These are phyloP conservation scores for Zoanthus sansibaricus DNA, from an alignment of 92 coral and sea anemone species.

Conservation along the genomic window DNA sequence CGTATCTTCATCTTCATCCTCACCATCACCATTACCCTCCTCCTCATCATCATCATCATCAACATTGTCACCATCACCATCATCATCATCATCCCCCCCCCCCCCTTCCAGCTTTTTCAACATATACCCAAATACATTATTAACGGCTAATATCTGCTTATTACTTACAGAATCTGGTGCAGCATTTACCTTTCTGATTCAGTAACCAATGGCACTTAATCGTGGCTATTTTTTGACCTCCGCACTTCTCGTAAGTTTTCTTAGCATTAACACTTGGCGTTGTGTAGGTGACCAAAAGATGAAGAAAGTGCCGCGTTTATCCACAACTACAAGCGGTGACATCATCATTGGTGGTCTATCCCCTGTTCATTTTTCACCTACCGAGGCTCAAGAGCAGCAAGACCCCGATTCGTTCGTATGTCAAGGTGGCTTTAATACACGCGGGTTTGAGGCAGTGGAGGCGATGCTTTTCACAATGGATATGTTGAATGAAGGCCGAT, in stretches of 20 bases:
- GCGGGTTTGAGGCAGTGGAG: conserved; percentile 93
- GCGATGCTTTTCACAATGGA: conserved; percentile 90
- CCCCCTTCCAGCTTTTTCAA: no score
- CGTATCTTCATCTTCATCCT: no score
- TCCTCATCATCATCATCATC: no score
- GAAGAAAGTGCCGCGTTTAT: conserved; percentile 44
- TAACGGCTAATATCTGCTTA: no score
- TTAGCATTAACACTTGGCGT: not conserved
- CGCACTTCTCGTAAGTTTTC: not conserved
- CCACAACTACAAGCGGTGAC: conserved; percentile 76
- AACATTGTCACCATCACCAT: no score
- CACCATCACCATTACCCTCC: no score
- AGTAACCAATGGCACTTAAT: not conserved
- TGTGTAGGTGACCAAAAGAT: conserved; percentile 12
- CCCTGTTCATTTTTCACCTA: conserved; percentile 90
- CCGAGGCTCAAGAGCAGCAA: conserved; percentile 65
- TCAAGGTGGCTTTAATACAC: conserved; percentile 79
- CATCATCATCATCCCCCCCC: no score
- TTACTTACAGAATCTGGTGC: no score
- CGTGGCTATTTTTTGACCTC: not conserved
- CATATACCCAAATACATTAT: no score
- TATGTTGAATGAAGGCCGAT: conserved; percentile 79
- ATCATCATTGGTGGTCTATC: conserved; percentile 91
- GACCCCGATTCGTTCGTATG: conserved; percentile 71
- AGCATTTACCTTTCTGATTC: no score